These are phyloP conservation scores for Puma concolor DNA, from an alignment of 2,113 vertebrate species.

Conservation along the genomic window DNA sequence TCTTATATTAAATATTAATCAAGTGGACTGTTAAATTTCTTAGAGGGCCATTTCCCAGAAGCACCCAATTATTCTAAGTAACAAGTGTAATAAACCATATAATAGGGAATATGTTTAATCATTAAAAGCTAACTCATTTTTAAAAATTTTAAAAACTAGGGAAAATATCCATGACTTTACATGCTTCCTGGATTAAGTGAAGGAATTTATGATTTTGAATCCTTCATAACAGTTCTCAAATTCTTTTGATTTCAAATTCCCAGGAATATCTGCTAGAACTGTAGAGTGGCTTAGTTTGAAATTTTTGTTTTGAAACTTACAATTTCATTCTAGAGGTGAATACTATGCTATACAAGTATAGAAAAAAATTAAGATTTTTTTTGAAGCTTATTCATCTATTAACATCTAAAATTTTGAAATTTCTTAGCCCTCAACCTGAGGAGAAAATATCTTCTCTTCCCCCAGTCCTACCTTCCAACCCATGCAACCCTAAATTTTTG, in stretches of 20 bases:
- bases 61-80: conserved; percentile 17
- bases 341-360: neutral
- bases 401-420: neutral
- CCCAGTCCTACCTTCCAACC: neutral
- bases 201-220: neutral
- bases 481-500: neutral
- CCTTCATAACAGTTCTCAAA: neutral
- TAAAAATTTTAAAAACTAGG: conserved; percentile 17
- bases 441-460: neutral
- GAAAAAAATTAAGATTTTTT: neutral
- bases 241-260: neutral
- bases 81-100: neutral
- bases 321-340: neutral
- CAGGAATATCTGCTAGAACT: neutral
- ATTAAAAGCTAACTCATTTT: conserved; percentile 16
- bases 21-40: conserved; percentile 8
- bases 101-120: neutral
- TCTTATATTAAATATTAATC: conserved; percentile 41
- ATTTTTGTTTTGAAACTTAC: conserved; percentile 10
- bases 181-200: conserved; percentile 31
- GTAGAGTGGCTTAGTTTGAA: neutral
- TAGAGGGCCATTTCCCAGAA: conserved; percentile 2
- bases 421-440: neutral
- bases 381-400: neutral
- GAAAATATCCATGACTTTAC: neutral